Evolutionary conservation across 2,888 invertebrate genomes (phyloP).

Genomic region (Amiota minor): DNA sequence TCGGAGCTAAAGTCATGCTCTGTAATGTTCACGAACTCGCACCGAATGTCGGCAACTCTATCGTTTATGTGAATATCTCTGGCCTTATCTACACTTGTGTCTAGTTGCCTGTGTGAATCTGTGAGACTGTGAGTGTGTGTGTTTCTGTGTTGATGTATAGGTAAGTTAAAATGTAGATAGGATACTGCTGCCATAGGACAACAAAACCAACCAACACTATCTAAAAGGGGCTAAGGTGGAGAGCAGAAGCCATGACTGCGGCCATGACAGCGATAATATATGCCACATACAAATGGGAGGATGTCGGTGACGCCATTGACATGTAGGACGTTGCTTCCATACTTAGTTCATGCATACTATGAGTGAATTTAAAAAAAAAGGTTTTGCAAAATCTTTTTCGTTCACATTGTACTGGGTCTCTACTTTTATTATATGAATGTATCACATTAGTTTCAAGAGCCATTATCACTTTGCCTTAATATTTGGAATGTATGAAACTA

Average conservation of each 20-base stretch:
- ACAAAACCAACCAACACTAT: constrained; percentile 30
- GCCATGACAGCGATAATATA: constrained; percentile 68
- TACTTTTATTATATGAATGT: too few species aligned
- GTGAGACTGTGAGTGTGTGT: constrained; percentile 41
- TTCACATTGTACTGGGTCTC: too few species aligned
- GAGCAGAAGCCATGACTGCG: constrained; percentile 71
- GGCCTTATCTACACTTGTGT: constrained; percentile 22
- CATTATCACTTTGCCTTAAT: too few species aligned
- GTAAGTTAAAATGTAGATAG: constrained; percentile 62
- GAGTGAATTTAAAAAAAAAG: too few species aligned
- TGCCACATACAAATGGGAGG: constrained; percentile 7
- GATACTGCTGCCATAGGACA: constrained; percentile 62
- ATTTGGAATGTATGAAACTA: too few species aligned
- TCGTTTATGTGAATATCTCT: constrained; percentile 50
- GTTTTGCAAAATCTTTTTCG: too few species aligned
- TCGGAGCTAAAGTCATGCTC: constrained; percentile 35
- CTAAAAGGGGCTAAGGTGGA: constrained; percentile 66
- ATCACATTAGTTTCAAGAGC: too few species aligned
- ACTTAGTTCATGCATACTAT: background rate
- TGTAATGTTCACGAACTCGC: constrained; percentile 55
- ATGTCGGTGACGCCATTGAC: constrained; percentile 12
- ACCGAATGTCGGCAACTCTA: constrained; percentile 53
- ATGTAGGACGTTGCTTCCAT: background rate
- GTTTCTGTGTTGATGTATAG: constrained; percentile 46
- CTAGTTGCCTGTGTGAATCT: constrained; percentile 40